phyloP scores from a whole-genome alignment of 1,140 invertebrate genomes.

The Tribolium madens region DNA sequence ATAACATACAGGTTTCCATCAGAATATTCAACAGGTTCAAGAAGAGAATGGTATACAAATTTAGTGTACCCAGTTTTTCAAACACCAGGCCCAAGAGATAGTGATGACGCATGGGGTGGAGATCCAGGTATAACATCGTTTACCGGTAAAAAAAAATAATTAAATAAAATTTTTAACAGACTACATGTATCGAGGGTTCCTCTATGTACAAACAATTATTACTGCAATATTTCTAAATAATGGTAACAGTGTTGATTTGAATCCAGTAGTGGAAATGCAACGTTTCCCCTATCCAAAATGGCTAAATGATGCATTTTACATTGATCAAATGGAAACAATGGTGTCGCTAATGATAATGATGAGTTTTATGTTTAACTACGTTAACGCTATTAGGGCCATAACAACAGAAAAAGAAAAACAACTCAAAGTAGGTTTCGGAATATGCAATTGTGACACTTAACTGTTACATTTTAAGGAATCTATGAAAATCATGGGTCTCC shows the following conservation, averaged over 20 bases:
- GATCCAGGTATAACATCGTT: slow-evolving; percentile 70
- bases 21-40: slow-evolving; percentile 67
- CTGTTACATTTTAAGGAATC: slow-evolving; percentile 85
- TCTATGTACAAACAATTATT: slow-evolving; percentile 75
- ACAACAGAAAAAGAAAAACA: slow-evolving; percentile 73
- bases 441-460: no score
- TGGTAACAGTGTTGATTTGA: background rate
- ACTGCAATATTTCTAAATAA: slow-evolving; percentile 62
- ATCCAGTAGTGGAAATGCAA: slow-evolving; percentile 68
- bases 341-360: slow-evolving; percentile 76
- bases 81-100: slow-evolving; percentile 73
- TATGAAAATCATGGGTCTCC: slow-evolving; percentile 90
- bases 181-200: slow-evolving; percentile 77
- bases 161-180: slow-evolving; percentile 69
- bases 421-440: slow-evolving; percentile 69
- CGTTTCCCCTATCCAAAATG: slow-evolving; percentile 81
- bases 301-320: slow-evolving; percentile 73
- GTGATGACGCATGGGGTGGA: slow-evolving; percentile 69
- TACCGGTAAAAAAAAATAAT: slow-evolving; percentile 1
- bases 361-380: slow-evolving; percentile 79
- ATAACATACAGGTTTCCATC: slow-evolving; percentile 69
- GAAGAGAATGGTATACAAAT: slow-evolving; percentile 75
- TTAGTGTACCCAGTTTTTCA: slow-evolving; percentile 77
- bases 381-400: slow-evolving; percentile 79
- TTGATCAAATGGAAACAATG: slow-evolving; percentile 74